Evolutionary conservation across 2,797 vertebrate species (phyloP), one percentile per base, ranked within the genome.

Genomic region (Phataginus tricuspis): DNA sequence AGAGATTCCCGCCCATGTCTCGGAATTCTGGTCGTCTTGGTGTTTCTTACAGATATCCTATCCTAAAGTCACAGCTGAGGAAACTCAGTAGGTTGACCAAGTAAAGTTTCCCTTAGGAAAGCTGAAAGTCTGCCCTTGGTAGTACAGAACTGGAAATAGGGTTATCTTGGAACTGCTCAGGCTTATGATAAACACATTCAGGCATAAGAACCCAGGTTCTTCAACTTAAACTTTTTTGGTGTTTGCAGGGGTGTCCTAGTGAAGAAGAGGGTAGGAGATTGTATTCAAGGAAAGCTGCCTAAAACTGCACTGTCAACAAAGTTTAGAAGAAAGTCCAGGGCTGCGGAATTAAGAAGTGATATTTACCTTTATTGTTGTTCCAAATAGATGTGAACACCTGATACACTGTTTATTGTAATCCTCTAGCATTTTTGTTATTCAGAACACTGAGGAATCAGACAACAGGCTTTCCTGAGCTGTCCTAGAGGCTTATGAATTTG

Each of bases 341-440:
- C 45, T 27, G 9, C 91, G 53, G 21, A 83, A 66, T 84, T 86
- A 72, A 88, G 71, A 69, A 75, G 31, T 87, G 39, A 66, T 21
- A 64, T 53, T 95, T 92, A 34, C 16, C n/a, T 93, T 63, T 89
- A 69, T 87, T 72, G 3, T 91, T 72, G 78, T 78, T 63, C 23
- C 18, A 57, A 68, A 59, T n/a, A 69, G 18, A 83, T 59, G 37
- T 59, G 16, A 94, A 75, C 4, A 84, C 34, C n/a, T 69, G 55
- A 55, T 51, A 63, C 16, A 69, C 85, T 51, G 71, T 42, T 92
- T 61, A 34, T 88, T 79, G 11, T 53, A 80, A 10, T 74, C 53
- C 0, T 42, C 2, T 25, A 82, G n/a, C 16, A 27, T 75, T 75
- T 85, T 88, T 18, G 63, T 84, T 83, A 83, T 94, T 96, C 8